Conservation (phyloP, 2,797 vertebrate genomes). For the Enteromius mattozi region DNA sequence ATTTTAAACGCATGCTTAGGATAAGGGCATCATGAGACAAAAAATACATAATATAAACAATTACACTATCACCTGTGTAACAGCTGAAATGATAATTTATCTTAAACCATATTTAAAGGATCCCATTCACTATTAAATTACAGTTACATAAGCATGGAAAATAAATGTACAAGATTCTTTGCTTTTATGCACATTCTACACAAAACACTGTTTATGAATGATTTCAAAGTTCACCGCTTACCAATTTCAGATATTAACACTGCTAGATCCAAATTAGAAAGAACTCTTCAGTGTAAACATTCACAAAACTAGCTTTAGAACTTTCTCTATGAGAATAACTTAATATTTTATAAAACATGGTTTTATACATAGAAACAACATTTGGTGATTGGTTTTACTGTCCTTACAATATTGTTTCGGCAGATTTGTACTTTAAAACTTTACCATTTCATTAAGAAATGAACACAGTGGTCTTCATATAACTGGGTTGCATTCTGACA, state of each 20-base stretch:
- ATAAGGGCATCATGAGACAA: background rate
- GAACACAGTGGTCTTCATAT: conserved; percentile 43
- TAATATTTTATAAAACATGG: conserved; percentile 36
- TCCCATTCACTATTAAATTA: conserved; percentile 8
- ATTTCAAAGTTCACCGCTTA: background rate
- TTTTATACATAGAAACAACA: conserved; percentile 25
- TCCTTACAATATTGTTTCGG: conserved; percentile 2
- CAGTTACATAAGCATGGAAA: conserved; percentile 24
- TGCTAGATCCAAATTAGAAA: conserved; percentile 14
- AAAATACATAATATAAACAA: conserved; percentile 24
- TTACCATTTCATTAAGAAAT: conserved; percentile 25
- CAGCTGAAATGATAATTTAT: conserved; percentile 6
- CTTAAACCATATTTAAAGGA: conserved; percentile 27
- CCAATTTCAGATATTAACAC: conserved; percentile 18
- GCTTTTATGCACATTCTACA: conserved; percentile 16
- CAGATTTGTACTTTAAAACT: conserved; percentile 1
- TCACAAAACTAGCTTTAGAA: conserved; percentile 37
- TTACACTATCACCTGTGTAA: conserved; percentile 5
- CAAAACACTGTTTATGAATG: conserved; percentile 11
- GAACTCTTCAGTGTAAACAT: conserved; percentile 41
- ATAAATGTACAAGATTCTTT: conserved; percentile 22
- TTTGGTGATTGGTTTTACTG: background rate
- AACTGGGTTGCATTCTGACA: background rate
- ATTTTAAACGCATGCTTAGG: conserved; percentile 15
- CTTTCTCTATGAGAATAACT: conserved; percentile 35